phyloP scores from a whole-genome alignment of 2,113 vertebrate species.

The Peromyscus leucopus region DNA sequence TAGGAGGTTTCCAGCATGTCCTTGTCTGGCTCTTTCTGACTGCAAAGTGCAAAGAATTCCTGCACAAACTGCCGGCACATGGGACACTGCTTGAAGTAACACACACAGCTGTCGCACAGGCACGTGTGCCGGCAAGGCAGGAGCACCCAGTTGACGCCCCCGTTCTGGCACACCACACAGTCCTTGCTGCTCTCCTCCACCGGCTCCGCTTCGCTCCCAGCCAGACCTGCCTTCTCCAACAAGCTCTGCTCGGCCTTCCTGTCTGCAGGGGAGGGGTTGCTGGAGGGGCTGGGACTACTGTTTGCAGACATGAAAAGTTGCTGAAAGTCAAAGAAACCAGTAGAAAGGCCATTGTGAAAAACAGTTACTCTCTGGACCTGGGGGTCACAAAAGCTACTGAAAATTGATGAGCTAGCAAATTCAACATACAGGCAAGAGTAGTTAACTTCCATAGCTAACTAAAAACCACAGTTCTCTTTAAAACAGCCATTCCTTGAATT shows the following conservation, averaged over 20 bases:
- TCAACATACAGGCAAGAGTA: not conserved
- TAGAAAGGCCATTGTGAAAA: slow-evolving; percentile 52
- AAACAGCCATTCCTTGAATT: slow-evolving; percentile 59
- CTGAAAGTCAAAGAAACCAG: slow-evolving; percentile 85
- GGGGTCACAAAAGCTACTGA: slow-evolving; percentile 21
- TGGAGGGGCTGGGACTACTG: slow-evolving; percentile 50
- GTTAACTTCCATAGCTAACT: slow-evolving; percentile 27
- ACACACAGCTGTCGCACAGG: slow-evolving; percentile 92
- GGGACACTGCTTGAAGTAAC: slow-evolving; percentile 94
- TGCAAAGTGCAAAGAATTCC: slow-evolving; percentile 93
- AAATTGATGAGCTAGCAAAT: slow-evolving; percentile 49
- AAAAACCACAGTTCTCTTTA: slow-evolving; percentile 57
- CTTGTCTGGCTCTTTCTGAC: slow-evolving; percentile 84
- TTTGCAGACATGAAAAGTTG: slow-evolving; percentile 98
- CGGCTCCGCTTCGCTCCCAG: slow-evolving; percentile 80
- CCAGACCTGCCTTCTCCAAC: slow-evolving; percentile 84
- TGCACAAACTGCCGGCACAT: slow-evolving; percentile 95
- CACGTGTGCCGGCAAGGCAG: slow-evolving; percentile 97
- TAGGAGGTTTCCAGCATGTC: slow-evolving; percentile 60
- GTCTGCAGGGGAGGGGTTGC: slow-evolving; percentile 24
- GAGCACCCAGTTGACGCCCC: slow-evolving; percentile 93
- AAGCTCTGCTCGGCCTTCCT: slow-evolving; percentile 78
- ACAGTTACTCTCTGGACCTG: slow-evolving; percentile 13
- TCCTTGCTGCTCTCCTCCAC: slow-evolving; percentile 89
- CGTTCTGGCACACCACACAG: slow-evolving; percentile 97